Evolutionary conservation across 2,113 vertebrate genomes (phyloP).

Genomic region (Mirounga angustirostris): DNA sequence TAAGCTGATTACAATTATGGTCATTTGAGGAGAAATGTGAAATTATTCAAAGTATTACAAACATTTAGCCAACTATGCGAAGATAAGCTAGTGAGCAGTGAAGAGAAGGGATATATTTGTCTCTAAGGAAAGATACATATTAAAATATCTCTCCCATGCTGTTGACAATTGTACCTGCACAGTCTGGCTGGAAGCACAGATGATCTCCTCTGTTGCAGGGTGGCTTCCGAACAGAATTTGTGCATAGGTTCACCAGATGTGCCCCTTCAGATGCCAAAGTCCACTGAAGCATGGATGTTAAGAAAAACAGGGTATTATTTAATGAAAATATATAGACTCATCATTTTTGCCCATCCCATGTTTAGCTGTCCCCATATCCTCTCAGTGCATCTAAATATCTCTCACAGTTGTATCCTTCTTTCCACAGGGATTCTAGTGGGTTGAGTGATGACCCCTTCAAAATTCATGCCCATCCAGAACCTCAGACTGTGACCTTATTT

Average conservation of each 20-base stretch:
- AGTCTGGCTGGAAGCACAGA: background rate
- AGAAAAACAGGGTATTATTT: background rate
- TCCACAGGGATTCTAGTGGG: background rate
- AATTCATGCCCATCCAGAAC: background rate
- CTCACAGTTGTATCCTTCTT: background rate
- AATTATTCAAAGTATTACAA: background rate
- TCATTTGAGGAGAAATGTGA: slow-evolving; percentile 19
- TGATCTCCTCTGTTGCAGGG: background rate
- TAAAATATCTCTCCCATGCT: background rate
- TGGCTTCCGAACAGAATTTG: background rate
- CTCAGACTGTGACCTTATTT: background rate
- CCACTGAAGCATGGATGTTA: background rate
- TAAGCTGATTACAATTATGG: background rate
- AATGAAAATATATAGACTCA: background rate
- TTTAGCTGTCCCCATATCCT: background rate
- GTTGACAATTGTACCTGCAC: background rate
- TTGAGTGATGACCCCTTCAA: background rate
- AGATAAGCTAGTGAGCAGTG: background rate
- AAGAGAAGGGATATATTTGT: background rate
- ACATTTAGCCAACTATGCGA: background rate
- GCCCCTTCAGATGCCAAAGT: background rate
- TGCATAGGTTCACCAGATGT: background rate
- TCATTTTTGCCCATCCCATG: background rate
- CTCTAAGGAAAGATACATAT: background rate
- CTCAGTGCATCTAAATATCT: background rate